Base-by-base conservation (phyloP, 2,113 vertebrate genomes). In the Lichenostomus cassidix region DNA sequence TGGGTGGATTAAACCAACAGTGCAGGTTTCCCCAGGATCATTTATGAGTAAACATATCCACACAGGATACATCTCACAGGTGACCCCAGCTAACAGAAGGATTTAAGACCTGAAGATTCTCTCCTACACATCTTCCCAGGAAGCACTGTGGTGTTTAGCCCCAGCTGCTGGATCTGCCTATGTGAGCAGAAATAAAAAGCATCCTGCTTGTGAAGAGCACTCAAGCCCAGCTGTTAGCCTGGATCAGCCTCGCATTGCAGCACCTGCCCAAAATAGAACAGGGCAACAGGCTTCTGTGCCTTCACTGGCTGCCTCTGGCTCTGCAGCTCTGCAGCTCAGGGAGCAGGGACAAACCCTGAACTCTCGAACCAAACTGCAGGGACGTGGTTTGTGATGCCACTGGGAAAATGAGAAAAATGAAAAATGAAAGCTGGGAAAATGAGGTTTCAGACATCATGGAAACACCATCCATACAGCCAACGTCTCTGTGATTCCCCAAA, bases 241-340 rank as follows among this genome's bases (percentile, higher is more conserved):
- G 85, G 93, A 91, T 95, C 90, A 96, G 68, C 39, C 90, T 95
- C 21, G 2, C 82, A 91, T 90, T 86, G 94, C 95, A 93, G 85
- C 90, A 93, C 50, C 75, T 49, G 65, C 95, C 90, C 86, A 90
- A 96, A 95, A 96, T 92, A 97, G 96, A 95, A 93, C 0, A 4
- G 42, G 85, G 52, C 79, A 95, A 81, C 94, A 93, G 92, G 68
- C 73, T 83, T 14, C 91, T 62, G 58, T 79, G 92, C 89, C 84
- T 58, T 84, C 62, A 21, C 73, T 84, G 87, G 73, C 92, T 91
- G 88, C 75, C 90, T 77, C 31, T 39, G 78, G 79, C 78, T 94
- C 91, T 87, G 89, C 90, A 64, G 83, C 75, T 50, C 75, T 55
- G 90, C 84, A 65, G 90, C 74, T 50, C 15, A 49, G 82, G 71